These are phyloP conservation scores for Lacerta viridis DNA, from an alignment of 2,797 vertebrate genomes.

Conservation along the genomic window DNA sequence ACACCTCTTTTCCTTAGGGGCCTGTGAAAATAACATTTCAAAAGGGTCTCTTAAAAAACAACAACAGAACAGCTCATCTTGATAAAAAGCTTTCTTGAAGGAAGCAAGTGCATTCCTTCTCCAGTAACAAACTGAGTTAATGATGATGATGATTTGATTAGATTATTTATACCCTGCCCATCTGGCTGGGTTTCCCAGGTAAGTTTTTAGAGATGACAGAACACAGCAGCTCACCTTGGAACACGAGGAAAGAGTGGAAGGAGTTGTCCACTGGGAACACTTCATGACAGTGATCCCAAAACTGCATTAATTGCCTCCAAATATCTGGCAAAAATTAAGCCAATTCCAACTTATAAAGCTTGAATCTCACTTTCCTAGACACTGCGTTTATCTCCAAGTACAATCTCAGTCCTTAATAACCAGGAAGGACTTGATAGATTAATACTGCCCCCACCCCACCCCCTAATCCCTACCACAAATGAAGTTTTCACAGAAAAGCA, in stretches of 20 bases:
- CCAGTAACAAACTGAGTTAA: background rate
- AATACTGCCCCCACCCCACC: background rate
- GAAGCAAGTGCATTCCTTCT: background rate
- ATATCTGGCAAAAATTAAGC: background rate
- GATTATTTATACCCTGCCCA: too few relatives aligned
- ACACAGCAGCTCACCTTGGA: background rate
- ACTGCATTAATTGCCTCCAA: too few relatives aligned
- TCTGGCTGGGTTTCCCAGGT: too few relatives aligned
- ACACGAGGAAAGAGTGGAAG: background rate
- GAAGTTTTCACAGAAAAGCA: background rate
- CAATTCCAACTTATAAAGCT: background rate
- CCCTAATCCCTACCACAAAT: too few relatives aligned
- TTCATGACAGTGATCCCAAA: background rate
- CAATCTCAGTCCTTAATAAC: background rate
- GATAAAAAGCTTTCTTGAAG: background rate
- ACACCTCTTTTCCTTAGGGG: background rate
- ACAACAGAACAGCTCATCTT: background rate
- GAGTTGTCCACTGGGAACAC: background rate
- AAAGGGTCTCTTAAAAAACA: background rate
- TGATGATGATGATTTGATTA: background rate
- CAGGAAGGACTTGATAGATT: too few relatives aligned
- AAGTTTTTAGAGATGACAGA: background rate
- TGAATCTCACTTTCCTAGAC: background rate
- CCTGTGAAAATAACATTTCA: slow-evolving; percentile 23
- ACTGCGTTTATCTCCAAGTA: background rate